Evolutionary conservation across 2,888 invertebrate species (phyloP).

Genomic region (Meganola albula): DNA sequence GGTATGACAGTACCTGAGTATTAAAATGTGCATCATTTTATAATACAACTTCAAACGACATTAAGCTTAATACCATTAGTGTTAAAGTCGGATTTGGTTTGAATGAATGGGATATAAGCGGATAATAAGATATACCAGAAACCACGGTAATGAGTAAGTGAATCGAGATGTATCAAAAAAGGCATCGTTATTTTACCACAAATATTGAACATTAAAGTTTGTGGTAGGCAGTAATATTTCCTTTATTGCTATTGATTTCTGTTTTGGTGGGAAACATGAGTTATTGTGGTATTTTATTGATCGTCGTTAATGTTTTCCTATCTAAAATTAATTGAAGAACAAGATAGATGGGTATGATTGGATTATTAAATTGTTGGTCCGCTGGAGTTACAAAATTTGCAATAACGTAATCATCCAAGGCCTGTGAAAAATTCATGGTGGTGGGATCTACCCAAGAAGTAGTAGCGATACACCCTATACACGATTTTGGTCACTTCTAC

Average conservation of each 20-base stretch:
- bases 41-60: constrained; percentile 25
- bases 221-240: constrained; percentile 21
- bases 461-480: too few relatives aligned
- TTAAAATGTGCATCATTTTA: constrained; percentile 37
- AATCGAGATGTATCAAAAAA: constrained; percentile 46
- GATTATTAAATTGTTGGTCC: too few relatives aligned
- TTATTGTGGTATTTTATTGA: constrained; percentile 8
- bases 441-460: too few relatives aligned
- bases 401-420: too few relatives aligned
- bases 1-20: constrained; percentile 50
- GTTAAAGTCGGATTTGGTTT: constrained; percentile 22
- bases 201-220: constrained; percentile 29
- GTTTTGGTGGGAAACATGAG: constrained; percentile 11
- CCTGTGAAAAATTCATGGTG: too few relatives aligned
- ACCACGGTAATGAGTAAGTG: constrained; percentile 51
- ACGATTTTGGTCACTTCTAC: too few relatives aligned
- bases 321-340: too few relatives aligned
- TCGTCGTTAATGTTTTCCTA: too few relatives aligned
- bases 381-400: too few relatives aligned
- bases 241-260: constrained; percentile 13
- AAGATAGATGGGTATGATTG: too few relatives aligned
- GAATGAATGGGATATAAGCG: constrained; percentile 20
- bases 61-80: constrained; percentile 30
- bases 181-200: constrained; percentile 45
- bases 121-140: constrained; percentile 55